Evolutionary conservation across 2,797 vertebrate species (phyloP), one percentile per base, ranked within the genome.

Genomic region (Sphenopsis melanotis): DNA sequence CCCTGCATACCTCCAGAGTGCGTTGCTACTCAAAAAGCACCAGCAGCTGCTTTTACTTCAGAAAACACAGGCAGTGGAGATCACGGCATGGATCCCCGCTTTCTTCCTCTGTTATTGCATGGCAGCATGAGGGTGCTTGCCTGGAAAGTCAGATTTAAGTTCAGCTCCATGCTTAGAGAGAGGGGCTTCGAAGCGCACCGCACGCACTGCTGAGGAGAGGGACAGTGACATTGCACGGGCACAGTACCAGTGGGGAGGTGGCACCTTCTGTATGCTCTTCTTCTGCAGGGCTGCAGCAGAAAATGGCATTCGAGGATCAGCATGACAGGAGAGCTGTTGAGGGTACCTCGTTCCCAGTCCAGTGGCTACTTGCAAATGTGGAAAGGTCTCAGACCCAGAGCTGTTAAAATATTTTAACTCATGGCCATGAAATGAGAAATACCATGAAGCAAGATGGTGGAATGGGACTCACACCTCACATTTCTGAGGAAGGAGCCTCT

Each of bases 21-120:
- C 17, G 11, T 7, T 42, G 26, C 72, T 80, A 10, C 30, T 17
- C 42, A 42, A 17, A 47, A 69, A 37, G 24, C 88, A 53, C 27
- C 59, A 71, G 55, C 59, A 65, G 63, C 59, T 53, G 59, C 14
- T 57, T 66, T 44, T 42, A 10, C 32, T 61, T 46, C 3, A 4
- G 71, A 53, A 76, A 76, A 53, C 24, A 18, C 17, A 12, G 42
- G 72, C 47, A 65, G 55, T 0, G 0, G 36, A 72, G 34, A 34
- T 29, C 34, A 9, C 0, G 0, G 60, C 7, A 0, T 0, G 1
- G 71, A 65, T 68, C 36, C 6, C 8, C 32, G 17, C 50, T 30
- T 46, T 78, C 36, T 63, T 77, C 56, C 47, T 32, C 18, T 42
- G n/a, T 12, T 15, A 12, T 8, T 13, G 39, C 36, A 8, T 0